These are phyloP conservation scores for Elephantulus edwardii DNA, from an alignment of 2,113 vertebrate species.

Conservation along the genomic window DNA sequence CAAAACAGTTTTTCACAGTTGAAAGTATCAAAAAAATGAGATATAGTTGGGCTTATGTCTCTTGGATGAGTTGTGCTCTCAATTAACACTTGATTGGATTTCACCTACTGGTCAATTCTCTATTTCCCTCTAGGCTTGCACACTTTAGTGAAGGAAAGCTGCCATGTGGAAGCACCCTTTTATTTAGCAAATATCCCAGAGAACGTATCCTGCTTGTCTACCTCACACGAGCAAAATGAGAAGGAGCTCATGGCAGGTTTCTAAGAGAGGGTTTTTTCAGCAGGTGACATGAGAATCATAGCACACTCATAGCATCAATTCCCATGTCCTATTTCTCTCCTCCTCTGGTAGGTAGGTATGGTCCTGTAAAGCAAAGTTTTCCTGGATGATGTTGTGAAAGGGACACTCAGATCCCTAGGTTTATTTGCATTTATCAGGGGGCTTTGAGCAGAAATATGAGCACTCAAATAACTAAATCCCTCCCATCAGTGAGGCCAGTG, in stretches of 20 bases:
- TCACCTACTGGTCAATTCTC: background rate
- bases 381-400: too few species aligned
- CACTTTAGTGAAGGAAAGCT: background rate
- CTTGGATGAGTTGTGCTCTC: too few species aligned
- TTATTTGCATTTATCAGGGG: background rate
- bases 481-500: background rate
- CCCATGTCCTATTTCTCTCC: background rate
- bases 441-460: background rate
- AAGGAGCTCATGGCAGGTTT: background rate
- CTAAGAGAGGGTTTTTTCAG: too few species aligned
- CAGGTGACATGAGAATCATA: background rate
- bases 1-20: background rate
- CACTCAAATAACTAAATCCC: background rate
- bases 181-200: background rate
- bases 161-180: background rate
- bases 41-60: fast-evolving
- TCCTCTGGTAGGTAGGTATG: background rate
- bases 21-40: fast-evolving
- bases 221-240: background rate
- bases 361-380: background rate
- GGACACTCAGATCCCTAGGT: background rate
- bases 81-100: background rate
- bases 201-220: background rate
- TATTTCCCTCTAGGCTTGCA: background rate
- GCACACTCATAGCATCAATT: background rate